A percentile compares a stretch with the other conserved stretches of the same genome.
Evolutionary conservation across 1,140 invertebrate genomes (phyloP).

Genomic region (Tetramorium parvispinum): DNA sequence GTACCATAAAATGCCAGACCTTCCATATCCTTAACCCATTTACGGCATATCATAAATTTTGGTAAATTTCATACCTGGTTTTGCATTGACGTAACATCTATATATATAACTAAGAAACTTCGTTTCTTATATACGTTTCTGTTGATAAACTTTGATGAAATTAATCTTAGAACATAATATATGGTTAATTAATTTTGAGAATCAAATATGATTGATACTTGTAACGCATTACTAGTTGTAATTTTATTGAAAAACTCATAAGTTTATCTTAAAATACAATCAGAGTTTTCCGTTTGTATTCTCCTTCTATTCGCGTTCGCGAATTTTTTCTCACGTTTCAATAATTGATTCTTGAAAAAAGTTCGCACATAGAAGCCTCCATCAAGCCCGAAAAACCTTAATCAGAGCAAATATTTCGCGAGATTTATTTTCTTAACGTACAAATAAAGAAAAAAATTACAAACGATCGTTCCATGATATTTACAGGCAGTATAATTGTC

Average conservation of each 20-base stretch:
- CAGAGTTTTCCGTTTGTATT: too few relatives aligned
- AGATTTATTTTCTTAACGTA: not conserved
- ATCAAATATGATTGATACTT: not conserved
- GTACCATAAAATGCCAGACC: not conserved
- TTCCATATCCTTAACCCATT: not conserved
- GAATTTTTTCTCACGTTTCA: not conserved
- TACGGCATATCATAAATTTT: conserved; percentile 13
- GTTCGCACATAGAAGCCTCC: not conserved
- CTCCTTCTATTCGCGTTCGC: too few relatives aligned
- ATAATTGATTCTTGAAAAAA: not conserved
- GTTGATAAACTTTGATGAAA: not conserved
- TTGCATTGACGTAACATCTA: not conserved
- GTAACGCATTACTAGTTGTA: not conserved
- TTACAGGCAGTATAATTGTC: not conserved
- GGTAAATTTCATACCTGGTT: not conserved
- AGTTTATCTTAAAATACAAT: not conserved
- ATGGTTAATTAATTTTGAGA: not conserved
- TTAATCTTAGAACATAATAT: not conserved
- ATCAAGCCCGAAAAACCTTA: not conserved
- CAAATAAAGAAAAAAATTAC: not conserved
- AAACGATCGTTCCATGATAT: not conserved
- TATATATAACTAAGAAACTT: not conserved
- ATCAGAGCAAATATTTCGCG: not conserved
- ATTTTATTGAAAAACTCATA: not conserved
- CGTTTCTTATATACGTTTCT: not conserved